phyloP scores from a whole-genome alignment of 2,797 vertebrate genomes.

The Schizothorax lantsangensis region DNA sequence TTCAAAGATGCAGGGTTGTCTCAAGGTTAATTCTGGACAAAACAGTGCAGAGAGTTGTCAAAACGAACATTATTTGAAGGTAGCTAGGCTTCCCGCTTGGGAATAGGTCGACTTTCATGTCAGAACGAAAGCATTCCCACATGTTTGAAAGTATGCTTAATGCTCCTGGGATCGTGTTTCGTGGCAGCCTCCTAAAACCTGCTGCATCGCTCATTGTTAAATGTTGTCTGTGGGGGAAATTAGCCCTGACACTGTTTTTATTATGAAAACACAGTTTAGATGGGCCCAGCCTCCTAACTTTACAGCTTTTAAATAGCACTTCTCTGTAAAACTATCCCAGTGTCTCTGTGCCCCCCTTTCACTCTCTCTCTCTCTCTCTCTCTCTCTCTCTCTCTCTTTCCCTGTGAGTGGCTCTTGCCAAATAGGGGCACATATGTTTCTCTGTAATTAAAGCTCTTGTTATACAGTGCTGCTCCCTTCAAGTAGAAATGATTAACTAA shows the following conservation, averaged over 20 bases:
- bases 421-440: conserved; percentile 65
- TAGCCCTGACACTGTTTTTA: conserved; percentile 87
- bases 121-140: conserved; percentile 88
- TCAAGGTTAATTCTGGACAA: conserved; percentile 77
- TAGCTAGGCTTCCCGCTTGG: conserved; percentile 77
- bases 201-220: conserved; percentile 73
- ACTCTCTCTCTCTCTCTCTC: conserved; percentile 28
- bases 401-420: conserved; percentile 61
- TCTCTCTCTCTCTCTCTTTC: conserved; percentile 44
- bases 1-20: conserved; percentile 73
- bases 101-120: conserved; percentile 82
- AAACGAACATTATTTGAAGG: conserved; percentile 81
- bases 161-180: conserved; percentile 83
- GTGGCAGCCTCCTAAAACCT: conserved; percentile 80
- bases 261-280: conserved; percentile 84
- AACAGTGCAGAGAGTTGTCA: conserved; percentile 80
- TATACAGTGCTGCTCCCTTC: conserved; percentile 63
- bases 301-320: conserved; percentile 68
- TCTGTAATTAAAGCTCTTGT: conserved; percentile 68
- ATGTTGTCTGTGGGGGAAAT: conserved; percentile 82
- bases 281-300: conserved; percentile 72
- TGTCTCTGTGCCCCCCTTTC: conserved; percentile 43
- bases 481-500: conserved; percentile 68
- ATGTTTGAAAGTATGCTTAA: conserved; percentile 87
- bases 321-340: conserved; percentile 54